A percentile compares a stretch with the other conserved stretches of the same genome.
Conservation (phyloP, 2,113 vertebrate genomes). For the Trochalopteron elliotii region DNA sequence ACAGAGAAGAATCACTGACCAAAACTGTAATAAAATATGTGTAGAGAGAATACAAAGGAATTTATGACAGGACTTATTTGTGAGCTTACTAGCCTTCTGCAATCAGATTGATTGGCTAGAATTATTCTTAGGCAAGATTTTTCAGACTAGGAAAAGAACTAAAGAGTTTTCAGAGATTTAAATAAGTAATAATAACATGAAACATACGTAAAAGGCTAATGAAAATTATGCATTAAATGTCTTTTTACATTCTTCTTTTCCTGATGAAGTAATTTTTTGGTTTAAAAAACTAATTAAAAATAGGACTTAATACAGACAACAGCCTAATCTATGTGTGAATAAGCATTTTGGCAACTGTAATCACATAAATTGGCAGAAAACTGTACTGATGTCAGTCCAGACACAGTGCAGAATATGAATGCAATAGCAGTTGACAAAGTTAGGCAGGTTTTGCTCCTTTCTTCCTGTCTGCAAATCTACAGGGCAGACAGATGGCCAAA, state of each 20-base stretch:
- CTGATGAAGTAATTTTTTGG: not conserved
- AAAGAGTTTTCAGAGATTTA: not conserved
- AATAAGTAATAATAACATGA: not conserved
- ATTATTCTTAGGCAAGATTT: not conserved
- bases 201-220: not conserved
- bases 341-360: not conserved
- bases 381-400: not conserved
- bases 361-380: not conserved
- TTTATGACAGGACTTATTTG: not conserved
- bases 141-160: not conserved
- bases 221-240: not conserved
- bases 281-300: not conserved
- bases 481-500: not conserved
- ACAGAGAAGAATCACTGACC: not conserved
- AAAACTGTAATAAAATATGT: not conserved
- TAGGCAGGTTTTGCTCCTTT: not conserved
- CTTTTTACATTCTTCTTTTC: not conserved
- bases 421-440: not conserved
- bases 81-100: not conserved
- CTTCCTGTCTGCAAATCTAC: not conserved
- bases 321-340: not conserved
- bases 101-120: not conserved
- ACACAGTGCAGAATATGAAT: not conserved
- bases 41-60: not conserved
- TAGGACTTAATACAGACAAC: not conserved